phyloP scores from a whole-genome alignment of 2,888 invertebrate species.

The Cataglyphis altisquamis region DNA sequence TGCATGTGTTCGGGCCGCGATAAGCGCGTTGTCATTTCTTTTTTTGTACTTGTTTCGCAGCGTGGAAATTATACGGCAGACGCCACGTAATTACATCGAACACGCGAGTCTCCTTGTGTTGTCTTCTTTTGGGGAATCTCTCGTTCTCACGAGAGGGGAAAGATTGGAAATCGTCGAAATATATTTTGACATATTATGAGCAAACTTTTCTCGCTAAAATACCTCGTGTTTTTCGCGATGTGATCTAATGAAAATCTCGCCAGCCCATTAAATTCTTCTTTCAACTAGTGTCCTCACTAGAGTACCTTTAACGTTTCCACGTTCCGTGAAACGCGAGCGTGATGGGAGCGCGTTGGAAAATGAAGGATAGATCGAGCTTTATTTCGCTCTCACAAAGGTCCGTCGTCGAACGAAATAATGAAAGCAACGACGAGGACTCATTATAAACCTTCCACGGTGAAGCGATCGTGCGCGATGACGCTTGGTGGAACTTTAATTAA shows the following conservation, averaged over 20 bases:
- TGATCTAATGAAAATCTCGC: slow-evolving; percentile 8
- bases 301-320: slow-evolving; percentile 41
- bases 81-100: slow-evolving; percentile 28
- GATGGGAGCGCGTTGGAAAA: slow-evolving; percentile 47
- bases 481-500: slow-evolving; percentile 58
- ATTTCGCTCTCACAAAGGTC: slow-evolving; percentile 66
- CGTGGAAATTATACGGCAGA: slow-evolving; percentile 30
- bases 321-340: slow-evolving; percentile 38
- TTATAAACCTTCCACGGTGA: slow-evolving; percentile 48
- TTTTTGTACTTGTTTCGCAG: slow-evolving; percentile 20
- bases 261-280: not conserved
- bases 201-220: slow-evolving; percentile 15
- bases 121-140: not conserved
- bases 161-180: not conserved
- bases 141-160: not conserved
- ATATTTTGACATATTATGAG: not conserved
- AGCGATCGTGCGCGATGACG: slow-evolving; percentile 52
- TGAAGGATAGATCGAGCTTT: slow-evolving; percentile 57
- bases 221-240: not conserved
- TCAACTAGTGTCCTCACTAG: not conserved
- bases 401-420: slow-evolving; percentile 62
- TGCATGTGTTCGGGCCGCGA: slow-evolving; percentile 25
- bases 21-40: slow-evolving; percentile 29
- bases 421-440: slow-evolving; percentile 65
- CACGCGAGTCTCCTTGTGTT: not conserved